A percentile compares a stretch with the other conserved stretches of the same genome.
These are phyloP conservation scores for Dicrurus megarhynchus DNA, from an alignment of 2,113 vertebrate genomes.

Conservation along the genomic window DNA sequence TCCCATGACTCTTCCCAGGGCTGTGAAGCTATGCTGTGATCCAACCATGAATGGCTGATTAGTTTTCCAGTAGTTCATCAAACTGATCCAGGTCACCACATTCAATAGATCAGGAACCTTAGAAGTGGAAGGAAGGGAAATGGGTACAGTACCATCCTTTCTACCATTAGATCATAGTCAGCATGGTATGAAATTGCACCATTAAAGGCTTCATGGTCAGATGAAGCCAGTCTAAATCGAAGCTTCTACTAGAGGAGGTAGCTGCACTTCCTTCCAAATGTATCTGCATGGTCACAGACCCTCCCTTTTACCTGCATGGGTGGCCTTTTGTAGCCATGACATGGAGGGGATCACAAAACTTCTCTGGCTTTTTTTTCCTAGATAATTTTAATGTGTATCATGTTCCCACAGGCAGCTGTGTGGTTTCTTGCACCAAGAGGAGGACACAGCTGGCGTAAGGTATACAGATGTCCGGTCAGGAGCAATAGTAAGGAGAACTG, in stretches of 20 bases:
- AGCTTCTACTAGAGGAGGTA: neutral
- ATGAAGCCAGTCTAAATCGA: neutral
- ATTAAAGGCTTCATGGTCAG: neutral
- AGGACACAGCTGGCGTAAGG: fast-evolving
- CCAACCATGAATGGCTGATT: neutral
- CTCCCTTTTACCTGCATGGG: neutral
- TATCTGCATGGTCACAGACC: neutral
- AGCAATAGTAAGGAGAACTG: neutral
- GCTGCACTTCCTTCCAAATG: neutral
- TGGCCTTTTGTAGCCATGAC: neutral
- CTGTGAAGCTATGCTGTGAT: neutral
- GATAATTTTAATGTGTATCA: neutral
- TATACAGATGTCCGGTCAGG: neutral
- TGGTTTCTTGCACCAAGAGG: neutral
- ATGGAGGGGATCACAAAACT: neutral
- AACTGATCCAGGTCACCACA: neutral
- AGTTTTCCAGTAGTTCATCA: neutral
- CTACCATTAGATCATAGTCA: neutral
- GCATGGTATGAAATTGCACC: neutral
- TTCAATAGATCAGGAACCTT: neutral
- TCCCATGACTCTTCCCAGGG: neutral
- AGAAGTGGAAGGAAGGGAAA: neutral
- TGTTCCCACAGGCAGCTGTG: neutral
- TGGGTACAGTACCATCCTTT: neutral
- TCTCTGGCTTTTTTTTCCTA: neutral